These are phyloP conservation scores for Rotaria sp. DNA, from an alignment of 2,888 invertebrate genomes.

Conservation along the genomic window DNA sequence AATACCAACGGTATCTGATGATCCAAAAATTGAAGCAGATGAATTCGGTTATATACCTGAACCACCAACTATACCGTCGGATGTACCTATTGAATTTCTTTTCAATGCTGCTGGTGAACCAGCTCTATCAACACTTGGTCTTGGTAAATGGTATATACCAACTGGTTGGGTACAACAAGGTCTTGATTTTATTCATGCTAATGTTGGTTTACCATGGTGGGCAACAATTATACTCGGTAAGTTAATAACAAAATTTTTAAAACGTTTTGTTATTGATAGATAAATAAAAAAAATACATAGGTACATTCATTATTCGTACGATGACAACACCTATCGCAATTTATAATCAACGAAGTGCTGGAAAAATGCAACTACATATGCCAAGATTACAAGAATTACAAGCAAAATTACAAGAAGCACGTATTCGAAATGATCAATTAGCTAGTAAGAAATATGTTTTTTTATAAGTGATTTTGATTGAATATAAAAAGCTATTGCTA, in stretches of 20 bases:
- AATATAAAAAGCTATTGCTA: no score
- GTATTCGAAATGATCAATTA: background rate
- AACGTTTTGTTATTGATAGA: no score
- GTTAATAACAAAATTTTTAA: background rate
- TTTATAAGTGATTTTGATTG: no score
- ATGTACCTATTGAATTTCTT: constrained; percentile 14
- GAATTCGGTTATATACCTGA: constrained; percentile 38
- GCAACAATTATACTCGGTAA: constrained; percentile 29
- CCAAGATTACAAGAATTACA: constrained; percentile 69
- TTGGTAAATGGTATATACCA: constrained; percentile 40
- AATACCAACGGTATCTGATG: background rate
- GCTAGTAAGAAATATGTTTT: constrained; percentile 17
- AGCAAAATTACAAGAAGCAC: background rate
- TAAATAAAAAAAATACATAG: background rate
- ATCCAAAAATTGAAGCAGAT: background rate
- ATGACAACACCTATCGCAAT: constrained; percentile 34
- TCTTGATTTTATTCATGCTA: constrained; percentile 41
- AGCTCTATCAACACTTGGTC: constrained; percentile 39
- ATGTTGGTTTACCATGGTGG: constrained; percentile 41
- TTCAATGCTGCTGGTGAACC: constrained; percentile 42
- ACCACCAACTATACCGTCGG: constrained; percentile 28
- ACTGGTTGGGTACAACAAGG: constrained; percentile 39
- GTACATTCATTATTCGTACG: constrained; percentile 34
- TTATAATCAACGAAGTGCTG: constrained; percentile 37
- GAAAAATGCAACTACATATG: constrained; percentile 58